Percentiles rank a stretch among this genome's conserved stretches.
Conservation (phyloP, 2,113 vertebrate genomes). For the Xiphophorus maculatus region DNA sequence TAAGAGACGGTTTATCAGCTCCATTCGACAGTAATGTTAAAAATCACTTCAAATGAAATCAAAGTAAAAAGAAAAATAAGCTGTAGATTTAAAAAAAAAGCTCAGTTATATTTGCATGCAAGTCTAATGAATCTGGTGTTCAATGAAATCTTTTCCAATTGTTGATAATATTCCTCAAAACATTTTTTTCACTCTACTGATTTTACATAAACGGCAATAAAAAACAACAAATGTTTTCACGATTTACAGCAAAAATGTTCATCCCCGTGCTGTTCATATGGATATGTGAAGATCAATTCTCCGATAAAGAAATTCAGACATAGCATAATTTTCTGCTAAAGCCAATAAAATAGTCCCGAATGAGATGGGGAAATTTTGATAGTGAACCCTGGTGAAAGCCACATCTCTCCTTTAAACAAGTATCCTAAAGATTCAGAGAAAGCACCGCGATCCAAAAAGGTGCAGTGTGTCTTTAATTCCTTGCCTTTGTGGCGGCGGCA, state of each 20-base stretch:
- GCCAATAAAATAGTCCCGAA: constrained; percentile 16
- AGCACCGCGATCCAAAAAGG: constrained; percentile 32
- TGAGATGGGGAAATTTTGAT: constrained; percentile 22
- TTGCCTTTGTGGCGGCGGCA: constrained; percentile 40
- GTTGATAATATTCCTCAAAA: constrained; percentile 15
- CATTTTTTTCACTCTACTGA: constrained; percentile 2
- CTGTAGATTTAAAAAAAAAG: neutral
- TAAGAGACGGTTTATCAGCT: too few relatives aligned
- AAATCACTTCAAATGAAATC: neutral
- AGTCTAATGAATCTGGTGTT: neutral
- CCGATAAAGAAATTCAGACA: neutral
- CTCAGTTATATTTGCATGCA: neutral
- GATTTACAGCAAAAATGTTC: neutral
- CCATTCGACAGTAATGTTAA: too few relatives aligned
- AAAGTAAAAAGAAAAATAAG: neutral
- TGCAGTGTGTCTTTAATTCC: constrained; percentile 64
- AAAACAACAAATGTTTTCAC: neutral
- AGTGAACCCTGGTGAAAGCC: constrained; percentile 29
- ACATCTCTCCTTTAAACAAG: constrained; percentile 14
- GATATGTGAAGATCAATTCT: neutral
- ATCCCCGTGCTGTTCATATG: neutral
- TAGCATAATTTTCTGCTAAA: neutral
- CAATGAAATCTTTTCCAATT: neutral
- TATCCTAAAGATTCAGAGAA: constrained; percentile 21
- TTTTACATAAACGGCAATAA: neutral